These are phyloP conservation scores for Drosophila aff. DNA, from an alignment of 1,140 invertebrate species.

Conservation along the genomic window DNA sequence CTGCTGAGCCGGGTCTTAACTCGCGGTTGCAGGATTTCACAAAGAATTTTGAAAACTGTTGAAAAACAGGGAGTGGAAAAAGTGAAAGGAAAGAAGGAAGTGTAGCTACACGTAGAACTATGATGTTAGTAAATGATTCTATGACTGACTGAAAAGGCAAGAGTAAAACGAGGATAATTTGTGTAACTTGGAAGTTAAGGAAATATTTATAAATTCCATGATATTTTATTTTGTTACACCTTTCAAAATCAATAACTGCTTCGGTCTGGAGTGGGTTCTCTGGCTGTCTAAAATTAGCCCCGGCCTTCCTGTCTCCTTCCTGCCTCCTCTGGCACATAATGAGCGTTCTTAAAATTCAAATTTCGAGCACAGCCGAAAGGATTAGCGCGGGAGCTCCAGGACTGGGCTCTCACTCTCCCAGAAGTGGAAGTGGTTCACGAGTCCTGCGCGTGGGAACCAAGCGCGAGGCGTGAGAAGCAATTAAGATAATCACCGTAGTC, in stretches of 20 bases:
- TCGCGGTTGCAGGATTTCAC: neutral
- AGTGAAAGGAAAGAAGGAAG: neutral
- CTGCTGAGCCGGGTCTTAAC: neutral
- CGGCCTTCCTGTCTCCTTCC: neutral
- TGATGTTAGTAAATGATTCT: too few relatives aligned
- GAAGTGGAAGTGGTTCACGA: neutral
- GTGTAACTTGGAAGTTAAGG: too few relatives aligned
- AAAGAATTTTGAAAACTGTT: neutral
- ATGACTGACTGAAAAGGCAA: neutral
- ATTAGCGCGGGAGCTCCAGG: constrained; percentile 47
- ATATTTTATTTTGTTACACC: constrained; percentile 24
- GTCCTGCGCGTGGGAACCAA: constrained; percentile 33
- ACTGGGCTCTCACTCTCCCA: neutral
- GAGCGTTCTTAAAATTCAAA: constrained; percentile 69
- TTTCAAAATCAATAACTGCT: constrained; percentile 40
- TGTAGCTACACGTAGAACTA: neutral
- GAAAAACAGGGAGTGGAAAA: neutral
- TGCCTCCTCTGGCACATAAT: constrained; percentile 38
- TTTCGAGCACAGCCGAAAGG: constrained; percentile 57
- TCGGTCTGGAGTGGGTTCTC: too few relatives aligned
- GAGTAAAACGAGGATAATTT: too few relatives aligned
- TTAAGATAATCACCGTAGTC: constrained; percentile 80
- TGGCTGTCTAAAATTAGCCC: constrained; percentile 51
- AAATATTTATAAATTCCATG: too few relatives aligned
- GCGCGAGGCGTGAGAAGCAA: constrained; percentile 68